phyloP scores from a whole-genome alignment of 2,113 vertebrate species.

The Ageneiosus marmoratus region DNA sequence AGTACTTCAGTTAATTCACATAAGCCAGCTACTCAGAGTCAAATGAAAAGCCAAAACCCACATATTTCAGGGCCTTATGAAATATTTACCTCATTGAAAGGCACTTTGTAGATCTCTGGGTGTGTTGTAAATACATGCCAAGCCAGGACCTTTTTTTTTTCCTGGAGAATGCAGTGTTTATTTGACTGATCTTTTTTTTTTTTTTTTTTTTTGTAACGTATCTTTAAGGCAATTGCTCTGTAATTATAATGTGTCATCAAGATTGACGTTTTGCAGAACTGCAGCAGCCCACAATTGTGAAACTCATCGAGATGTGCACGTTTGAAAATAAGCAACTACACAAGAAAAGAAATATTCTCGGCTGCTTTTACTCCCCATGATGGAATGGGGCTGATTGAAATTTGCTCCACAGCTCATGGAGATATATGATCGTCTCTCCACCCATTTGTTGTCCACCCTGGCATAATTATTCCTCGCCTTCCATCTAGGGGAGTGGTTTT shows the following conservation, averaged over 20 bases:
- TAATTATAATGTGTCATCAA: conserved; percentile 11
- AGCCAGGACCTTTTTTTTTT: neutral
- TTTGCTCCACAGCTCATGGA: conserved; percentile 10
- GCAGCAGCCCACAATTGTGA: conserved; percentile 13
- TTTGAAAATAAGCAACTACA: conserved; percentile 7
- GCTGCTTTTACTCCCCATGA: conserved; percentile 29
- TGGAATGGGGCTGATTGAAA: conserved; percentile 20
- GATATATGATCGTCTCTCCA: conserved; percentile 31
- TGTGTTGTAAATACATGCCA: conserved; percentile 19
- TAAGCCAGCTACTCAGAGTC: conserved; percentile 27
- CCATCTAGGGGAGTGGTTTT: conserved; percentile 25
- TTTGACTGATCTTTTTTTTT: conserved; percentile 1
- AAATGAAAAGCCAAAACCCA: conserved; percentile 48
- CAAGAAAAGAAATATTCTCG: conserved; percentile 31
- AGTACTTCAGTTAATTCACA: conserved; percentile 38
- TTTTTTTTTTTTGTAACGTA: neutral
- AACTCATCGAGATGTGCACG: conserved; percentile 11
- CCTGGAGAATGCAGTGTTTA: neutral
- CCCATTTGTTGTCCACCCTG: neutral
- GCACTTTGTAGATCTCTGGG: conserved; percentile 20
- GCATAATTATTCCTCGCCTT: conserved; percentile 40
- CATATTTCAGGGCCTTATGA: conserved; percentile 46
- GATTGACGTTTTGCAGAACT: conserved; percentile 10
- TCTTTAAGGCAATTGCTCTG: conserved; percentile 20
- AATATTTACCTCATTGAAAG: conserved; percentile 39